Conservation (phyloP, 2,888 invertebrate genomes). For the Gandaritis pyraliata region DNA sequence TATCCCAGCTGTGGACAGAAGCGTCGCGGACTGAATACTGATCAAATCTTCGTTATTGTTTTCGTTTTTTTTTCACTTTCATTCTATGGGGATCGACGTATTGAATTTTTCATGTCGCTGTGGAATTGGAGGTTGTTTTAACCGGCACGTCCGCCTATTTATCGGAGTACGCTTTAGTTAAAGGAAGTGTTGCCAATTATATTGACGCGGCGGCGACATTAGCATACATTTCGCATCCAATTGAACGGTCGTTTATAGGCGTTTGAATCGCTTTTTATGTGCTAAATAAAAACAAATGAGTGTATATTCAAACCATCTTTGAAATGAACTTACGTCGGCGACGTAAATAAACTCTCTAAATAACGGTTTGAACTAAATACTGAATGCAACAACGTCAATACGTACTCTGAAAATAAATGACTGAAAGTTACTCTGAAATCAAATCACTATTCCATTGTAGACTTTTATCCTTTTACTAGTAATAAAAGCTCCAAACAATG, state of each 20-base stretch:
- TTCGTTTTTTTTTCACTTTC: constrained; percentile 77
- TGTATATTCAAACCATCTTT: constrained; percentile 57
- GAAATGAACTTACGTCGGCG: constrained; percentile 43
- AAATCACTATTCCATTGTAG: constrained; percentile 35
- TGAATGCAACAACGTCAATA: constrained; percentile 23
- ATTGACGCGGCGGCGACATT: constrained; percentile 61
- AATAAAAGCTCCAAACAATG: constrained; percentile 56
- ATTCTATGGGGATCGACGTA: constrained; percentile 67
- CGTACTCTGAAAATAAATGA: constrained; percentile 6
- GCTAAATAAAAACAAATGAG: constrained; percentile 73
- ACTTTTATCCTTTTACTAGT: constrained; percentile 48
- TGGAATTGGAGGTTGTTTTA: constrained; percentile 66
- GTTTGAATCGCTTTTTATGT: constrained; percentile 71
- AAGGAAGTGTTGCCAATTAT: constrained; percentile 78
- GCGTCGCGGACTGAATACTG: constrained; percentile 74
- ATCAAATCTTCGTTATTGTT: constrained; percentile 77
- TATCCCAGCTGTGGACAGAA: constrained; percentile 75
- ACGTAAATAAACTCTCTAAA: constrained; percentile 41
- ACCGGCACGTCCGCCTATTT: constrained; percentile 65
- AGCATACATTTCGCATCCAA: constrained; percentile 76
- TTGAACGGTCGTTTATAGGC: constrained; percentile 65
- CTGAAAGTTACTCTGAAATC: constrained; percentile 17
- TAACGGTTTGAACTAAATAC: constrained; percentile 26
- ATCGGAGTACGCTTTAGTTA: constrained; percentile 60
- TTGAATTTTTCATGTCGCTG: constrained; percentile 79